These are phyloP conservation scores for Pyrocephalus nanus DNA, from an alignment of 2,797 vertebrate species.

Conservation along the genomic window DNA sequence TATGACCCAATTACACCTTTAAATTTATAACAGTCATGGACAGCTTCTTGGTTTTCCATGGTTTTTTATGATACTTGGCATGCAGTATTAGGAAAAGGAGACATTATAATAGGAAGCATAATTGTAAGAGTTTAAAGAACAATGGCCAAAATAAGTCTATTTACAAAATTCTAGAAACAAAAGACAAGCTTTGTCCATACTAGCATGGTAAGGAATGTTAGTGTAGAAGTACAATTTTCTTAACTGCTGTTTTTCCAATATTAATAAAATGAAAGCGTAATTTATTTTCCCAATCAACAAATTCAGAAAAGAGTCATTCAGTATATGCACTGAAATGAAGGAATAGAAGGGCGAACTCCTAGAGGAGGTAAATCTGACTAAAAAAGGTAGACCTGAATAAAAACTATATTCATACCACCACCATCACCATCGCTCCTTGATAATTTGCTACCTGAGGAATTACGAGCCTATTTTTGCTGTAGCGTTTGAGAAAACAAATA, in stretches of 20 bases:
- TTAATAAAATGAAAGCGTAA: not conserved
- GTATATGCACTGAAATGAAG: not conserved
- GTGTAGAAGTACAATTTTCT: not conserved
- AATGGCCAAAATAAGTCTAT: not conserved
- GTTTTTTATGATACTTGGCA: not conserved
- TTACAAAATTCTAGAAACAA: not conserved
- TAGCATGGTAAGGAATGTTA: not conserved
- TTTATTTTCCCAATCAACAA: not conserved
- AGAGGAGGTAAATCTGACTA: not conserved
- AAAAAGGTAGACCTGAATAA: not conserved
- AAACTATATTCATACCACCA: not conserved
- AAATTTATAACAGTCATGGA: not conserved
- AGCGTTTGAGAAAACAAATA: not conserved
- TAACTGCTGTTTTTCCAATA: not conserved
- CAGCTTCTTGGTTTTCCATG: not conserved
- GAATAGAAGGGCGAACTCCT: fast-evolving
- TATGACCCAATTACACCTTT: not conserved
- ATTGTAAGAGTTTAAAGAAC: not conserved
- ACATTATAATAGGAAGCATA: not conserved
- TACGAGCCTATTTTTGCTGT: not conserved
- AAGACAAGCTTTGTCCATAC: not conserved
- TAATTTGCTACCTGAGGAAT: not conserved
- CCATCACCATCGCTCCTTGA: no score
- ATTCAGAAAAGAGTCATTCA: not conserved
- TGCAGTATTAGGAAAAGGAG: not conserved